These are phyloP conservation scores for Rhinoraja longicauda DNA, from an alignment of 2,797 vertebrate genomes.

Conservation along the genomic window DNA sequence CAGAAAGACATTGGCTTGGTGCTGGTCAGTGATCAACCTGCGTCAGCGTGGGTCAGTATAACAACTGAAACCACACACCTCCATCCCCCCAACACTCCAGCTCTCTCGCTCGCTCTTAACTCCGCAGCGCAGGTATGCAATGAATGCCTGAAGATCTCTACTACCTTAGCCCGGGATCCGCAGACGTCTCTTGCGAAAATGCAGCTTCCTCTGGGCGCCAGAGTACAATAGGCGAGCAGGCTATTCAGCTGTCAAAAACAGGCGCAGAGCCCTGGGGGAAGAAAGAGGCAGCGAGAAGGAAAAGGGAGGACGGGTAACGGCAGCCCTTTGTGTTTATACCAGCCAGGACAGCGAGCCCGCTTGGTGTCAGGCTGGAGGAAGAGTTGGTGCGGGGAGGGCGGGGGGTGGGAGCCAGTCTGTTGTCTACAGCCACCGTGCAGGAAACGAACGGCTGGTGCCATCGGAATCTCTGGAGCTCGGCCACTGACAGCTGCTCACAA, in stretches of 20 bases:
- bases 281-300: background rate
- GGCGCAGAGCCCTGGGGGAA: slow-evolving; percentile 16
- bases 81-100: background rate
- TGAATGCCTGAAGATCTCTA: no score
- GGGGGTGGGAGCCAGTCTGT: background rate
- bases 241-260: background rate
- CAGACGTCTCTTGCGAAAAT: background rate
- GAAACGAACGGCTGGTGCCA: background rate
- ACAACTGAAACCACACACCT: background rate
- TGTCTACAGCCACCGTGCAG: background rate
- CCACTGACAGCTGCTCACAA: background rate
- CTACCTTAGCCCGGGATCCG: background rate
- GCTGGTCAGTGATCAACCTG: background rate
- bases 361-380: background rate
- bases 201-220: no score
- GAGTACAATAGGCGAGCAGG: background rate
- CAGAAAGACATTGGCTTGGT: background rate
- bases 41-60: background rate
- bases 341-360: background rate
- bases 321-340: background rate
- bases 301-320: background rate
- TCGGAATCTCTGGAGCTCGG: background rate
- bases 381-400: background rate
- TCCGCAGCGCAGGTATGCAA: background rate
- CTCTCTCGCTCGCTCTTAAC: background rate